A percentile compares a stretch with the other conserved stretches of the same genome.
Conservation (phyloP, 2,888 invertebrate genomes). For the Thysanoteuthis rhombus region DNA sequence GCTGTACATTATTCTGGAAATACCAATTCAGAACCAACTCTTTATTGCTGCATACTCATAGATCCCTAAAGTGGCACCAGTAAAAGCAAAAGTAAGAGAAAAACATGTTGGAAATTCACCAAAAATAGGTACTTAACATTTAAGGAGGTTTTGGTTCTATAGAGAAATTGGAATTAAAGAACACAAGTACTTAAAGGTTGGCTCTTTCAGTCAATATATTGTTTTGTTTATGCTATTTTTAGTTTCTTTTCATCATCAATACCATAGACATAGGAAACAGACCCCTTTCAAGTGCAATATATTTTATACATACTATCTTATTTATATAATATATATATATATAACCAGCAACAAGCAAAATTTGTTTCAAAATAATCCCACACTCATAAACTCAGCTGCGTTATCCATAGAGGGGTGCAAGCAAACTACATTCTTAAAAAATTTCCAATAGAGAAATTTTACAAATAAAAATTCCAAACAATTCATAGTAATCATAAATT, state of each 20-base stretch:
- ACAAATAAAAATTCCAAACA: too few species aligned
- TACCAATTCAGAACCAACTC: not conserved
- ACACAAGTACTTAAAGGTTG: not conserved
- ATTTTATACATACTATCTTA: not conserved
- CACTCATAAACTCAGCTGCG: too few species aligned
- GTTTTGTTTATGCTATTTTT: not conserved
- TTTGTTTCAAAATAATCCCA: not conserved
- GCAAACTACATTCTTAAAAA: too few species aligned
- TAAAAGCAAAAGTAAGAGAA: not conserved
- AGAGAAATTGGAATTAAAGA: not conserved
- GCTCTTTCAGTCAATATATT: not conserved
- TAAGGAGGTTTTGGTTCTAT: too few species aligned
- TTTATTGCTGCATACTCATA: not conserved
- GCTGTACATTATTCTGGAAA: too few species aligned
- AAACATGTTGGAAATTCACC: not conserved
- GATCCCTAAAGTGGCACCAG: not conserved
- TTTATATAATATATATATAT: not conserved
- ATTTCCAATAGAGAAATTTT: too few species aligned
- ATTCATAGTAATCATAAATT: too few species aligned
- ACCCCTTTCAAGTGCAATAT: not conserved
- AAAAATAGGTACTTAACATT: not conserved
- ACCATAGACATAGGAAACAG: not conserved
- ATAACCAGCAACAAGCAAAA: not conserved
- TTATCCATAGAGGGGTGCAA: too few species aligned
- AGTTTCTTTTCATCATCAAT: not conserved